Percentiles rank a stretch among this genome's conserved stretches.
Conservation (phyloP, 1,140 invertebrate species). For the Acromyrmex charruanus region DNA sequence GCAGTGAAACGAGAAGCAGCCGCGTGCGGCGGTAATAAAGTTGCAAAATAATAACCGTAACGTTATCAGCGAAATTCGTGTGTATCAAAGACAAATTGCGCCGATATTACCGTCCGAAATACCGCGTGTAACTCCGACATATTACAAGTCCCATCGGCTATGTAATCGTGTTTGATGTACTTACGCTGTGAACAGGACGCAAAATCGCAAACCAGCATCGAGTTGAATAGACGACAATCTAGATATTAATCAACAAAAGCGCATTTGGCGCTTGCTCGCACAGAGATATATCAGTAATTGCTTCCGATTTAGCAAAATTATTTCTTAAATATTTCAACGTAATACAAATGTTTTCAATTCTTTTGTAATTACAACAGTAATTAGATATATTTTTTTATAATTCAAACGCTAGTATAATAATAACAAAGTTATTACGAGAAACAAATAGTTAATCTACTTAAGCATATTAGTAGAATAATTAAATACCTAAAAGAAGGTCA, state of each 20-base stretch:
- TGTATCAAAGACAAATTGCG: constrained; percentile 61
- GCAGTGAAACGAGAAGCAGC: constrained; percentile 7
- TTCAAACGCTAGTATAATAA: background rate
- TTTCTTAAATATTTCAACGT: background rate
- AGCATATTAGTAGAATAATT: background rate
- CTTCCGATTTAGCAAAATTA: background rate
- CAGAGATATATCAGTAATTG: constrained; percentile 6
- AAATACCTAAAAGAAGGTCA: background rate
- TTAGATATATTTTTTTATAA: background rate
- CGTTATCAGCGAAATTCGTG: constrained; percentile 51
- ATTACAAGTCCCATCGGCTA: constrained; percentile 42
- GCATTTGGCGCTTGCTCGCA: constrained; percentile 5
- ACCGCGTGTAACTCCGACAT: constrained; percentile 33
- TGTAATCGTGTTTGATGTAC: constrained; percentile 45
- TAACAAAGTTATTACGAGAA: background rate
- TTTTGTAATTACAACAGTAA: background rate
- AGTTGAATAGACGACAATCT: constrained; percentile 30
- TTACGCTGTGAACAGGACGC: constrained; percentile 10
- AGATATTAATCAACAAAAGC: constrained; percentile 24
- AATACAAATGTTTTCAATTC: background rate
- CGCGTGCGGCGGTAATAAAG: constrained; percentile 45
- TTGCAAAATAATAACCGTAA: constrained; percentile 62
- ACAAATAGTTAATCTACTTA: background rate
- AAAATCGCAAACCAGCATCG: constrained; percentile 23
- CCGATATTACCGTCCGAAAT: constrained; percentile 52